Base-by-base conservation (phyloP, 2,888 invertebrate species). In the Lepidochrysops patricia region DNA sequence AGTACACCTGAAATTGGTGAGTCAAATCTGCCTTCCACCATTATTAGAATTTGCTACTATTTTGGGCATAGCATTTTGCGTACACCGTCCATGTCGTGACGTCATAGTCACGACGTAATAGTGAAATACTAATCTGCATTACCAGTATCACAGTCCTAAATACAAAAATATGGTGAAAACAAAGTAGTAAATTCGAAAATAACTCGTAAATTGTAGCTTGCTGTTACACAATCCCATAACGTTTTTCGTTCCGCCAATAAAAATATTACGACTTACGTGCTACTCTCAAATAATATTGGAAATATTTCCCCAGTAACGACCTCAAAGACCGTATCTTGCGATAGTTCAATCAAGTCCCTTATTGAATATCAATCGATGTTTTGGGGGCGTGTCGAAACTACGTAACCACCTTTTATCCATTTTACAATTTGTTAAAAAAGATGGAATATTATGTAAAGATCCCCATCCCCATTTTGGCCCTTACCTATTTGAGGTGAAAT, bases 201-300 rank as follows among this genome's bases (percentile, higher is more conserved):
- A 2, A 12, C 19, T 43, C 19, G 43, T 23, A 43, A 43, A 43
- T 23, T 23, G 19, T 4, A 43, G 23, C 19, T 23, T 19, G 43
- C 19, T 9, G 7, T 12, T 43, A 43, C 43, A 23, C 23, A 50
- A 32, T 32, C 12, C 32, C 27, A 12, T 32, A 29, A 54, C 54
- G 54, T 19, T 54, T 32, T 32, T 19, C 15, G 19, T 54, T 32
- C 32, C 15, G 15, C 13, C 54, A 27, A 52, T 52, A 52, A 54
- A 54, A 32, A 54, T 29, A 54, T 54, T 54, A 54, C 32, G 32
- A 19, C 54, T 54, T 19, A 29, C 27, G 52, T 54, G 32, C 9
- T 15, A 4, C 54, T 29, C 12, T 54, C 27, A 32, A 9, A 26
- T 52, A 52, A 54, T 19, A 54, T 54, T 32, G 54, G 29, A 32